Evolutionary conservation across 2,888 invertebrate genomes (phyloP), one percentile per base, ranked within the genome.

Genomic region (Drosophila kambysellisi): DNA sequence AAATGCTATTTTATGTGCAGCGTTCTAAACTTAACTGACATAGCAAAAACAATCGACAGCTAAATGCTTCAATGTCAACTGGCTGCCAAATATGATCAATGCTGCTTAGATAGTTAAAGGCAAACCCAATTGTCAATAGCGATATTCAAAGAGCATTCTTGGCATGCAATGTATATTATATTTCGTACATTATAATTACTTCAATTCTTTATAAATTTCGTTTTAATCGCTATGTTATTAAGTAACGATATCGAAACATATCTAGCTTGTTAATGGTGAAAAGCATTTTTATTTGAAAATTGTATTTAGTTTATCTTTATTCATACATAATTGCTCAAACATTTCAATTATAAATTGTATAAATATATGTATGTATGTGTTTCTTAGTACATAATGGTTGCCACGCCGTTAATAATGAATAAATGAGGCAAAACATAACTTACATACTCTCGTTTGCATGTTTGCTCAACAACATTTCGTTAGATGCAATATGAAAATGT

Each of bases 291-390:
- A 51, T 74, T 73, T 67, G 66, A 69, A 71, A 65, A 69, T 70
- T 81, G 69, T 81, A 77, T 79, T 78, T 69, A 78, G 68, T 74
- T 79, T 71, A 48, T 72, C 54, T 72, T 70, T 70, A 70, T 74
- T 79, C 70, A 79, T 68, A 70, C 68, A 69, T 74, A 57, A 71
- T 70, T 70, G 68, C 70, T 79, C 70, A 76, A 67, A 64, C 61
- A 76, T 79, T 76, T 81, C 69, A 66, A 76, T 79, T 81, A 70
- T 68, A 76, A 81, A 81, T 81, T 81, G 79, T 81, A 81, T 68
- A 73, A 70, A 77, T 79, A 77, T 70, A 50, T 81, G 54, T 54
- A 74, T 72, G 74, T 78, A 71, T 79, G 62, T 70, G 69, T 81
- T 76, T 72, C 64, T 70, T 76, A 73, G 70, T 68, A 78, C 62